Evolutionary conservation across 92 coral and sea anemone species (phyloP).

Genomic region (Metridium senile): DNA sequence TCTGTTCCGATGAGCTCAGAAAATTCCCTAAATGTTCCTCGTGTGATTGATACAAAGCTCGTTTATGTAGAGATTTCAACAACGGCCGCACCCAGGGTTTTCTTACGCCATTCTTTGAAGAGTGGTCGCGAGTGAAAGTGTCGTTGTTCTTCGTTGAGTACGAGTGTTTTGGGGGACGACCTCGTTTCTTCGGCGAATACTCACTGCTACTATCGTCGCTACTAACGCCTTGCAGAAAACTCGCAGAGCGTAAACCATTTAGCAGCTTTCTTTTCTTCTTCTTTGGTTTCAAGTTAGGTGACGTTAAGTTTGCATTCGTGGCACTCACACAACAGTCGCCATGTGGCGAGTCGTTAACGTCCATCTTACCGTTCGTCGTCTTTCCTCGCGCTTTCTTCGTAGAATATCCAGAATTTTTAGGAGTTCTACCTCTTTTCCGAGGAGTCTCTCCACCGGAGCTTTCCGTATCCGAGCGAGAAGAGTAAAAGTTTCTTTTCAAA

Average conservation of each 20-base stretch:
- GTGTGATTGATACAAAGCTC: slow-evolving; percentile 61
- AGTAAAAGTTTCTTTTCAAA: slow-evolving; percentile 55
- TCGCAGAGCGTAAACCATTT: slow-evolving; percentile 71
- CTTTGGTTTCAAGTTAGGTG: slow-evolving; percentile 80
- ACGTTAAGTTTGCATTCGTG: slow-evolving; percentile 98
- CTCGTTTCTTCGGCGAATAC: slow-evolving; percentile 64
- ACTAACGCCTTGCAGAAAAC: slow-evolving; percentile 60
- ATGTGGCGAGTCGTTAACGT: slow-evolving; percentile 66
- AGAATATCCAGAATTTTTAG: slow-evolving; percentile 35
- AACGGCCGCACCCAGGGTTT: slow-evolving; percentile 98
- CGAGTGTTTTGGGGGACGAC: slow-evolving; percentile 79
- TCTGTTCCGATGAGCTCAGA: slow-evolving; percentile 45
- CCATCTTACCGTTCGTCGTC: slow-evolving; percentile 4
- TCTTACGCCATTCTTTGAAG: slow-evolving; percentile 85
- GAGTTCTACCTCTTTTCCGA: slow-evolving; percentile 74
- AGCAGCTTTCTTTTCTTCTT: slow-evolving; percentile 71
- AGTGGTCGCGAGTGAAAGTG: slow-evolving; percentile 64
- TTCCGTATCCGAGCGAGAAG: slow-evolving; percentile 54
- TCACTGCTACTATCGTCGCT: slow-evolving; percentile 75
- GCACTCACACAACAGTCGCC: slow-evolving; percentile 93
- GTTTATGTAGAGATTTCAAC: slow-evolving; percentile 77
- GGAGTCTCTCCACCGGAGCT: slow-evolving; percentile 48
- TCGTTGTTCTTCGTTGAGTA: slow-evolving; percentile 51
- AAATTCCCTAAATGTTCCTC: slow-evolving; percentile 47
- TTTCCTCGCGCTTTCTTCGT: slow-evolving; percentile 32